Base-by-base conservation (phyloP, 35 echinoderm and acorn worm genomes). In the Ophioderma brevispina region DNA sequence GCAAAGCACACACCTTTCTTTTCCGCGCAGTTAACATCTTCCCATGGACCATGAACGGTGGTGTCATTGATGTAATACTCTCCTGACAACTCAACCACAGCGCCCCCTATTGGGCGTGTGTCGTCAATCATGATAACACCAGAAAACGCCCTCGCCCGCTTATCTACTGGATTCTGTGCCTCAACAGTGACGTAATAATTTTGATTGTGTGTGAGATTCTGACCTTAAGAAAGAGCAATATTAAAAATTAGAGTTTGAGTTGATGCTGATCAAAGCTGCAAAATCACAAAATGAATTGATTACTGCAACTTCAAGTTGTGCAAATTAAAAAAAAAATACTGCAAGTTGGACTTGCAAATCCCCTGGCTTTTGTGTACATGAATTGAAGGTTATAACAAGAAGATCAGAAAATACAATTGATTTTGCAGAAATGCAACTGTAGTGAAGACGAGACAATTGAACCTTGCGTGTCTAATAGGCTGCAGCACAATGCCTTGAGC, bases 61-160 rank as follows among this genome's bases (percentile, higher is more conserved):
- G 31, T 85, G 55, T n/a, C 35, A 75, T 85, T 85, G 4, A 64
- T 70, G 28, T 36, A 64, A 36, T 85, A 63, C 31, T 84, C 81
- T 41, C 37, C 56, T 41, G 80, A 43, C 23, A 91, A 38, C 37
- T 91, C 89, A n/a, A 91, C 75, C 35, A 91, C 89, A 0, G 18
- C 36, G 1, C 89, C 89, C 17, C 64, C 38, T 18, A 83, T 46
- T 36, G 89, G 89, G 13, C 55, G 89, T 28, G 89, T 84, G 33
- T 77, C 64, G 78, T 91, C 89, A 30, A 90, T 81, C 19, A 55
- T 37, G 59, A 90, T 84, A 1, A 36, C 46, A 28, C 38, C 55
- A 43, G 89, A 91, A 64, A 78, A 91, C 1, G 89, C 89, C 19
- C 18, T 84, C 36, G 63, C 40, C 4, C 31, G 30, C 39, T 84